phyloP scores from a whole-genome alignment of 2,113 vertebrate genomes.

The Lophius piscatorius region DNA sequence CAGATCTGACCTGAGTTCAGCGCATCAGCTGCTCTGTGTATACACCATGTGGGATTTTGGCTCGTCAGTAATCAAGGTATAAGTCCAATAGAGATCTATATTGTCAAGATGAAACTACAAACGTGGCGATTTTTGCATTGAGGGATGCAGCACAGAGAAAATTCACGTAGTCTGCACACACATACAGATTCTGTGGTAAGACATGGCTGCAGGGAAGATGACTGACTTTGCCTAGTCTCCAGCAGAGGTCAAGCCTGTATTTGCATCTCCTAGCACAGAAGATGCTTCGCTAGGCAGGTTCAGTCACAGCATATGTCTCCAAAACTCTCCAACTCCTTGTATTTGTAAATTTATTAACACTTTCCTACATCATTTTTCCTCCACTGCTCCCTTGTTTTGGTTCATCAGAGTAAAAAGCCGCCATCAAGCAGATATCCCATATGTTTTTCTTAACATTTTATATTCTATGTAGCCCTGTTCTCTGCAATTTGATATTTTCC shows the following conservation, averaged over 20 bases:
- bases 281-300: conserved; percentile 47
- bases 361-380: conserved; percentile 9
- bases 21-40: conserved; percentile 35
- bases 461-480: too few relatives aligned
- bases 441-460: too few relatives aligned
- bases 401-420: too few relatives aligned
- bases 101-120: too few relatives aligned
- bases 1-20: conserved; percentile 51
- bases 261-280: conserved; percentile 43
- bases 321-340: not conserved
- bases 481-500: too few relatives aligned
- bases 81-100: conserved; percentile 11
- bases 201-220: conserved; percentile 9
- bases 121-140: not conserved
- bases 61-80: conserved; percentile 42
- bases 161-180: not conserved
- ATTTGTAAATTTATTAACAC: conserved; percentile 21
- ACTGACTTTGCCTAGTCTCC: conserved; percentile 69
- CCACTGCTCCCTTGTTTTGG: too few relatives aligned
- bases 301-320: conserved; percentile 38
- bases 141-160: not conserved
- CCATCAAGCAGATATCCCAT: too few relatives aligned
- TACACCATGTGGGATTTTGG: conserved; percentile 46
- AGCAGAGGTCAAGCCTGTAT: conserved; percentile 52
- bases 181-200: not conserved